Percentiles rank a stretch among this genome's conserved stretches.
Evolutionary conservation across 2,888 invertebrate genomes (phyloP).

Genomic region (Nephrotoma flavescens): DNA sequence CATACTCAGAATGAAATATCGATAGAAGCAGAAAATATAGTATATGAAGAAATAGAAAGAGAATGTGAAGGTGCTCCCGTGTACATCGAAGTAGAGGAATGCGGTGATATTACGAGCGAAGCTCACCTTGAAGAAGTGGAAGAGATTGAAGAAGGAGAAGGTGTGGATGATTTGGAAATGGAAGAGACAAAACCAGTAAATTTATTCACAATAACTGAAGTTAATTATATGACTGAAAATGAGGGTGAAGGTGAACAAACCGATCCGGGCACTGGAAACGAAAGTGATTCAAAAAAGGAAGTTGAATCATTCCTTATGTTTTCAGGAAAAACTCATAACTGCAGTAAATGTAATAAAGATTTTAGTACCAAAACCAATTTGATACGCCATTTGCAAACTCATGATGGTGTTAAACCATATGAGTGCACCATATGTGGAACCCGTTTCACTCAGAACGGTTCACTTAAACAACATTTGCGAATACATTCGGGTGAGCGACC

Average conservation of each 20-base stretch:
- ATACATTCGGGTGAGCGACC: constrained; percentile 25
- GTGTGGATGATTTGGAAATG: not conserved
- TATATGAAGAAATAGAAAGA: constrained; percentile 9
- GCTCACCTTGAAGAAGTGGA: not conserved
- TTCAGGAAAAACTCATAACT: constrained; percentile 10
- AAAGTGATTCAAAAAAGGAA: not conserved
- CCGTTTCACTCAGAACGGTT: constrained; percentile 23
- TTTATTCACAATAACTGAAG: not conserved
- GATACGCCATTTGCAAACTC: constrained; percentile 23
- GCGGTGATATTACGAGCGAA: not conserved
- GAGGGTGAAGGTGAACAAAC: not conserved
- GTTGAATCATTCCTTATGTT: not conserved
- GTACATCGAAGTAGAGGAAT: not conserved
- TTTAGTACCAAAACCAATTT: constrained; percentile 26
- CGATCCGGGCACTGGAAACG: not conserved
- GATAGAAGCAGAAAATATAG: constrained; percentile 6
- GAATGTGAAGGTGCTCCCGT: not conserved
- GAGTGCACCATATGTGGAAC: constrained; percentile 21
- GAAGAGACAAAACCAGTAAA: not conserved
- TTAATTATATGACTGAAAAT: not conserved
- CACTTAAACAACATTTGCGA: constrained; percentile 24
- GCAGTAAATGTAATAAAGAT: constrained; percentile 22
- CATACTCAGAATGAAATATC: constrained; percentile 6
- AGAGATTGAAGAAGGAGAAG: constrained; percentile 1
- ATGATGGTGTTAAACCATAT: constrained; percentile 21